Evolutionary conservation across 2,888 invertebrate genomes (phyloP), one percentile per base, ranked within the genome.

Genomic region (Mythimna vitellina): DNA sequence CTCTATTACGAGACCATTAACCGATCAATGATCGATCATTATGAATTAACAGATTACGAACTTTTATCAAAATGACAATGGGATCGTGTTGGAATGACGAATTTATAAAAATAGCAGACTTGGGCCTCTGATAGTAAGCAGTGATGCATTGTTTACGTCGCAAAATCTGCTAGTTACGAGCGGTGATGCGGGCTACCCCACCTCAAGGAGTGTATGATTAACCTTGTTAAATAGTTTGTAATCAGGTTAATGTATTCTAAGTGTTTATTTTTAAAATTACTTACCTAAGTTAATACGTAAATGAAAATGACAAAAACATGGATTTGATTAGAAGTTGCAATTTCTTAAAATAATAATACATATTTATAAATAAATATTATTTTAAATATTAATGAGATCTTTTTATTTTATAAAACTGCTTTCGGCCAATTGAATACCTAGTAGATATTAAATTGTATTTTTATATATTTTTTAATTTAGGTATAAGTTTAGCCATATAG

Each of bases 341-440:
- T 3, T 73, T n/a, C 2, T 17, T 22, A 35, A 54, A 46, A 0
- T 22, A 54, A 49, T 71, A 49, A 64, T 5, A n/a, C n/a, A n/a
- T n/a, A 29, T 54, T 25, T 6, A 4, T 25, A 57, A 42, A 57
- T 69, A 68, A 25, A 70, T 35, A 5, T 25, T n/a, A 3, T 49
- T 12, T 25, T 6, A 9, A 22, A 57, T 35, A 25, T 7, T 46
- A 46, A 10, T 22, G 6, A 32, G 14, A 3, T 7, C 0, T 6
- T 63, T 71, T 72, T 35, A 62, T 42, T 71, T 62, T 3, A n/a
- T n/a, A 46, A 70, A 25, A 7, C 14, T 25, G 32, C 32, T 32
- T 32, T 32, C 32, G 32, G 1, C 32, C 32, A 32, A 32, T 32
- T 3, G 2, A 32, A 3, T 32, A 32, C 32, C 32, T 7, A 35